Base-by-base conservation (phyloP, 1,140 invertebrate genomes). In the Drosophila novamexicana region DNA sequence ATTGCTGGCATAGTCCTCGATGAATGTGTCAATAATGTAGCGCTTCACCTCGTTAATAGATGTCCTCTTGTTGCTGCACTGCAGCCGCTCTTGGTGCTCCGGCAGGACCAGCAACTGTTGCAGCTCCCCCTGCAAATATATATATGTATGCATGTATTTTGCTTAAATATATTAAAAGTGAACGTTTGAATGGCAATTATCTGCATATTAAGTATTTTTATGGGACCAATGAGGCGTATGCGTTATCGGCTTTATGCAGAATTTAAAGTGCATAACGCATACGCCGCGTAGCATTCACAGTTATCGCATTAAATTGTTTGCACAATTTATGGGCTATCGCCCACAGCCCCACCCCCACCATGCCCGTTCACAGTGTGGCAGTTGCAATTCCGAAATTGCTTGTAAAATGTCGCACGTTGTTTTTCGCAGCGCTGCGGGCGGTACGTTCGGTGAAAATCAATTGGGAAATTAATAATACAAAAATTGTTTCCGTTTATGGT, bases 31-130 rank as follows among this genome's bases (percentile, higher is more conserved):
- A 68, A 92, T 92, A 47, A 92, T 92, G 45, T 92, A 92, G 14
- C 91, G 91, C 59, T 92, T 92, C 8, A 92, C 91, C 72, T 92
- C 91, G 66, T 92, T 92, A 71, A 92, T 92, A 18, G 91, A 92
- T 47, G 86, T 92, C 10, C 91, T 75, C 56, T 82, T 85, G 32
- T 75, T 86, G 65, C 91, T 92, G 77, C 91, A 92, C 68, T 92
- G 91, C 47, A 85, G 57, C 2, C 89, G 59, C 66, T 92, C 91
- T 63, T 92, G 90, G n/a, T 92, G 84, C 36, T 91, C 86, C 18
- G 91, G 91, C 64, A 92, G 57, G 18, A 92, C 78, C 29, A 92
- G 66, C 18, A 92, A 63, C 68, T 92, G 91, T 47, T 92, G 91
- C 68, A 92, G 63, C 39, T 92, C 91, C 7, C 91, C 91, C 91